Conservation (phyloP, 2,888 invertebrate genomes). For the Agonopterix alstromeriana region DNA sequence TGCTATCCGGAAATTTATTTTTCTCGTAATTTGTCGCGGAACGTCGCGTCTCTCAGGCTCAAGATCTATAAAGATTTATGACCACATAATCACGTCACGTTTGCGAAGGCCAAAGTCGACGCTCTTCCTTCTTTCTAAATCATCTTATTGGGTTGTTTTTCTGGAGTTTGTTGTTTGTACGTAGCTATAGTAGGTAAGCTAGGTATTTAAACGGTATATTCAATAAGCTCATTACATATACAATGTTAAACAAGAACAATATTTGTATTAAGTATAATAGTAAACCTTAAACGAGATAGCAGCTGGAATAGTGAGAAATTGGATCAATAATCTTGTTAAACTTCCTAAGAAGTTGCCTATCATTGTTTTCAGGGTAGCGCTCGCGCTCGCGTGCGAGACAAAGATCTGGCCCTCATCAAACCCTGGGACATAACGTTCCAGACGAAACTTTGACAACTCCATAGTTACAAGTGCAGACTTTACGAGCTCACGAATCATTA, state of each 20-base stretch:
- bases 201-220: too few species aligned
- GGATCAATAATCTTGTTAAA: constrained; percentile 5
- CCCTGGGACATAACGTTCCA: constrained; percentile 27
- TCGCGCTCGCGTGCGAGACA: constrained; percentile 10
- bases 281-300: too few species aligned
- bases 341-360: constrained; percentile 4
- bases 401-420: constrained; percentile 40
- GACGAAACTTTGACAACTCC: constrained; percentile 47
- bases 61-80: constrained; percentile 32
- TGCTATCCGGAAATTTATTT: constrained; percentile 58
- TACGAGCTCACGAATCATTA: constrained; percentile 62
- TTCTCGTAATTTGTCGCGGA: constrained; percentile 43
- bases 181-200: too few species aligned
- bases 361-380: constrained; percentile 3
- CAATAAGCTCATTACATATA: too few species aligned
- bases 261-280: too few species aligned
- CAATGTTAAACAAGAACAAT: too few species aligned
- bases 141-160: constrained; percentile 9
- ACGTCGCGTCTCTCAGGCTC: constrained; percentile 23
- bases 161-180: neutral
- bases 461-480: constrained; percentile 43
- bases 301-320: neutral
- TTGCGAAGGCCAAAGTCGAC: constrained; percentile 2
- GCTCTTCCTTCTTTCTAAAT: constrained; percentile 9
- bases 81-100: constrained; percentile 16